These are phyloP conservation scores for Pampusana beccarii DNA, from an alignment of 2,113 vertebrate species.

Conservation along the genomic window DNA sequence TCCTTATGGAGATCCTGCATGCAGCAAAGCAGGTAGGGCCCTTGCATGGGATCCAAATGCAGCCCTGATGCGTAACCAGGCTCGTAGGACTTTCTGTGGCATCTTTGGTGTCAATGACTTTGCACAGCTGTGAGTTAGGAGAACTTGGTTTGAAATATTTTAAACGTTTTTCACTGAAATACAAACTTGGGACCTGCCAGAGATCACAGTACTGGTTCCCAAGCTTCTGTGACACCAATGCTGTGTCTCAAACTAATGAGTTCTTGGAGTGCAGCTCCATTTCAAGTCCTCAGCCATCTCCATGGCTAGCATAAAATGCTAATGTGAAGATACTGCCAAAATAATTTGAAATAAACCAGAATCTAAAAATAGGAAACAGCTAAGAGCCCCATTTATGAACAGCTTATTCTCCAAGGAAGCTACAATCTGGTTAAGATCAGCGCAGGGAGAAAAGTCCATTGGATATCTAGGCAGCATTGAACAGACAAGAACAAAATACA, in stretches of 20 bases:
- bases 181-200: background rate
- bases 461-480: background rate
- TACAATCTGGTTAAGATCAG: background rate
- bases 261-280: background rate
- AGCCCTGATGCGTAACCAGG: background rate
- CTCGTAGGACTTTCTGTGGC: background rate
- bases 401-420: background rate
- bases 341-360: slow-evolving; percentile 31
- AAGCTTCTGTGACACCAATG: background rate
- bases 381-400: background rate
- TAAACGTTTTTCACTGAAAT: background rate
- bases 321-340: slow-evolving; percentile 20
- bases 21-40: background rate
- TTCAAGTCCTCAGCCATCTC: background rate
- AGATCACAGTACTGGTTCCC: background rate
- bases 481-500: background rate
- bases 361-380: background rate
- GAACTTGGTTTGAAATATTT: background rate
- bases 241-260: background rate
- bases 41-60: rapidly evolving
- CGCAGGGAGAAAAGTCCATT: background rate
- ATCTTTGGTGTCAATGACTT: background rate
- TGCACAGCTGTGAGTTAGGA: background rate
- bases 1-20: rapidly evolving
- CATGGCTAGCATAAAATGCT: background rate